A percentile compares a stretch with the other conserved stretches of the same genome.
Evolutionary conservation across 2,888 invertebrate genomes (phyloP).

Genomic region (Steromphala cineraria): DNA sequence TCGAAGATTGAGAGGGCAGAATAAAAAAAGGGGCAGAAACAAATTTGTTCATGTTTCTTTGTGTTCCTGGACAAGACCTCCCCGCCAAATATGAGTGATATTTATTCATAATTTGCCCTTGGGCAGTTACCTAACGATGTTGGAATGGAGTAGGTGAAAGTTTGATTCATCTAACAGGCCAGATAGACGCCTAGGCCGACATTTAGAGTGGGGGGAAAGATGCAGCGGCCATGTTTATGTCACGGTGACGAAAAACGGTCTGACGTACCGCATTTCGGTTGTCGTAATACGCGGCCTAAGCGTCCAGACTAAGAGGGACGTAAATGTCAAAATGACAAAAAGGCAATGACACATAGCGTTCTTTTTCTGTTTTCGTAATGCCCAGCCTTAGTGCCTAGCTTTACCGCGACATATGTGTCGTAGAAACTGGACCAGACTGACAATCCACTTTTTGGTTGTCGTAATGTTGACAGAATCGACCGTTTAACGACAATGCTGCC

Average conservation of each 20-base stretch:
- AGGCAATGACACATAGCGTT: too few species aligned
- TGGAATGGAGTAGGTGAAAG: background rate
- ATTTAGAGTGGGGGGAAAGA: background rate
- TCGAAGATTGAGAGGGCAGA: background rate
- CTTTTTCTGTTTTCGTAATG: too few species aligned
- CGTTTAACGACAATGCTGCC: too few species aligned
- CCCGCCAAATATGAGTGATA: background rate
- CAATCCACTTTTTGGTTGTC: too few species aligned
- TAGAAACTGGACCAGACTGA: too few species aligned
- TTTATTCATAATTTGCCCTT: background rate
- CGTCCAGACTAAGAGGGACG: too few species aligned
- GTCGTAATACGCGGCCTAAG: background rate
- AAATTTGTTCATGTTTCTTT: background rate
- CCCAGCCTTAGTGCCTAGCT: too few species aligned
- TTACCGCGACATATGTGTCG: too few species aligned
- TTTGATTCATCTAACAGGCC: background rate
- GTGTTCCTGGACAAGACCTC: background rate
- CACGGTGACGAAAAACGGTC: background rate
- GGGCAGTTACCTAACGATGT: background rate
- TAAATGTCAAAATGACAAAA: too few species aligned
- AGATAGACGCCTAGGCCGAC: background rate
- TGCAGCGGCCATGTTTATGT: conserved; percentile 2
- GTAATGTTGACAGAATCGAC: too few species aligned
- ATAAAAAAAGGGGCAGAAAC: background rate
- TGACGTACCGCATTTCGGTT: background rate